Conservation (phyloP, 2,888 invertebrate species). For the Euplexia lucipara region DNA sequence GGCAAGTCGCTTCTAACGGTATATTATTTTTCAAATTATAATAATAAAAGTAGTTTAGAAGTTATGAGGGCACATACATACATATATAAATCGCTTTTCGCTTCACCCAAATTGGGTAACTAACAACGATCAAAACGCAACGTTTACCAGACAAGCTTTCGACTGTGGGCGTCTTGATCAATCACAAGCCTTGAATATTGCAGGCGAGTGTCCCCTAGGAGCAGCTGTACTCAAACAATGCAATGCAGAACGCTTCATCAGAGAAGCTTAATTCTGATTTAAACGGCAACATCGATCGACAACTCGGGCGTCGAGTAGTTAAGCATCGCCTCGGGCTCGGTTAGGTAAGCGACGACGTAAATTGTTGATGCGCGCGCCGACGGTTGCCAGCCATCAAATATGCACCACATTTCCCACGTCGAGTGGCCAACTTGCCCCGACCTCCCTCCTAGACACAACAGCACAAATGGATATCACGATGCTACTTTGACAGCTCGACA, state of each 20-base stretch:
- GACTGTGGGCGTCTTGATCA: constrained; percentile 61
- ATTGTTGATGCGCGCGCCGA: constrained; percentile 81
- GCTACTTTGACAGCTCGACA: constrained; percentile 73
- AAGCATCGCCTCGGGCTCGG: constrained; percentile 76
- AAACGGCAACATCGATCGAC: constrained; percentile 77
- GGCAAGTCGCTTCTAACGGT: no score
- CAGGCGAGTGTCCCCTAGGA: constrained; percentile 60
- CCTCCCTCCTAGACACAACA: constrained; percentile 65
- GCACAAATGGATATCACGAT: constrained; percentile 74
- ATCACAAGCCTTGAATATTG: constrained; percentile 63
- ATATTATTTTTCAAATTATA: no score
- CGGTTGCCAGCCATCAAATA: constrained; percentile 82
- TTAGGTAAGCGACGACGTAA: constrained; percentile 79
- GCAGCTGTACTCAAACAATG: constrained; percentile 71
- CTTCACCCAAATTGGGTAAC: no score
- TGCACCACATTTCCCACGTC: constrained; percentile 79
- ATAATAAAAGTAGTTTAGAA: no score
- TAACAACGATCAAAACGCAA: constrained; percentile 66
- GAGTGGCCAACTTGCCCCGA: constrained; percentile 67
- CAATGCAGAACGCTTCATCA: constrained; percentile 70
- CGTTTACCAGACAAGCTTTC: constrained; percentile 61
- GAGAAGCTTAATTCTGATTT: constrained; percentile 76
- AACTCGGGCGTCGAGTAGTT: constrained; percentile 72
- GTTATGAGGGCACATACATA: no score
- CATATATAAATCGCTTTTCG: no score